Percentiles rank a stretch among this genome's conserved stretches.
These are phyloP conservation scores for Xyrichtys novacula DNA, from an alignment of 2,797 vertebrate genomes.

Conservation along the genomic window DNA sequence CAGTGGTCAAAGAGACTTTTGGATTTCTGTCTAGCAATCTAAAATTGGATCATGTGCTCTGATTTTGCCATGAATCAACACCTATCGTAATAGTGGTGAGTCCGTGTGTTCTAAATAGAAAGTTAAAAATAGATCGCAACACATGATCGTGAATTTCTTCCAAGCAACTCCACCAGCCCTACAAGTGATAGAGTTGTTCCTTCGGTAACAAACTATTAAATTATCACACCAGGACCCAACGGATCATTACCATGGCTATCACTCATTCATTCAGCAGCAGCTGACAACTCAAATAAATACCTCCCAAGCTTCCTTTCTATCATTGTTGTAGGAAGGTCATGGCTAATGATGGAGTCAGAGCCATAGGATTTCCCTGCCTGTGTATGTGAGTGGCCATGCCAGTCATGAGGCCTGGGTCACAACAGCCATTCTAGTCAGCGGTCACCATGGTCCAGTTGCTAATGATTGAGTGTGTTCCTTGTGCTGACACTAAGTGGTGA, in stretches of 20 bases:
- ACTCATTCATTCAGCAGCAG: constrained; percentile 26
- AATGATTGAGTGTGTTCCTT: constrained; percentile 77
- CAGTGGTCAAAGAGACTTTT: no score
- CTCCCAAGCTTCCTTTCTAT: constrained; percentile 45
- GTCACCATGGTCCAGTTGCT: constrained; percentile 81
- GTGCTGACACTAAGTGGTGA: constrained; percentile 79
- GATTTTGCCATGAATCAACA: no score
- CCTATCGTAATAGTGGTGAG: no score
- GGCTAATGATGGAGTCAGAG: constrained; percentile 48
- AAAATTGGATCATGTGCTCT: no score
- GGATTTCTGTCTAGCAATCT: no score
- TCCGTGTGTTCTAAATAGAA: no score
- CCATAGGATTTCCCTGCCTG: constrained; percentile 52
- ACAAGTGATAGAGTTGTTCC: constrained; percentile 3
- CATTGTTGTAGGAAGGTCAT: constrained; percentile 56
- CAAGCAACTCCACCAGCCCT: not conserved
- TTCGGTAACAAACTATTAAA: constrained; percentile 6
- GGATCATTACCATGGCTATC: constrained; percentile 36
- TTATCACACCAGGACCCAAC: constrained; percentile 13
- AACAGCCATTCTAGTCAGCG: constrained; percentile 70
- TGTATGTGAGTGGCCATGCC: constrained; percentile 59
- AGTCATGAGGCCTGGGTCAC: constrained; percentile 75
- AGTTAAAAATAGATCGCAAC: not conserved
- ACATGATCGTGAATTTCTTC: constrained; percentile 5
- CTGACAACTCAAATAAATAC: constrained; percentile 46